These are phyloP conservation scores for Microvelia longipes DNA, from an alignment of 1,140 invertebrate genomes.

Conservation along the genomic window DNA sequence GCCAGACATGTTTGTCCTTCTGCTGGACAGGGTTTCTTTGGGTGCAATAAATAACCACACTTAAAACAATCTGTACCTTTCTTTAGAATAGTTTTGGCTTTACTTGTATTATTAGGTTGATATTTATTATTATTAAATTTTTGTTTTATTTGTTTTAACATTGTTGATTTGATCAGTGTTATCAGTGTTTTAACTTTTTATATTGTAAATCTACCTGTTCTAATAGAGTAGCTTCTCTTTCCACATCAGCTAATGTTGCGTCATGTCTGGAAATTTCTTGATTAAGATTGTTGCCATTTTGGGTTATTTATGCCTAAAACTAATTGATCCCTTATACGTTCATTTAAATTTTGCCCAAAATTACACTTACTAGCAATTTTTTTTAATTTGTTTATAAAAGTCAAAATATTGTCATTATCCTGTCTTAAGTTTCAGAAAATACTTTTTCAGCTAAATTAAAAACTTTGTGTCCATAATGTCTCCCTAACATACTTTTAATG, in stretches of 20 bases:
- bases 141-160: not conserved
- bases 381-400: not conserved
- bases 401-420: not conserved
- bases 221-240: not conserved
- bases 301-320: constrained; percentile 15
- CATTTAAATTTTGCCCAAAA: not conserved
- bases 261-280: not conserved
- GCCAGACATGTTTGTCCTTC: not conserved
- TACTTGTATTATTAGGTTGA: not conserved
- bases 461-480: not conserved
- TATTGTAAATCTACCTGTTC: not conserved
- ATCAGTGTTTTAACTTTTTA: not conserved
- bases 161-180: not conserved
- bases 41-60: not conserved
- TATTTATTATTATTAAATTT: not conserved
- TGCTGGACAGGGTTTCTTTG: not conserved
- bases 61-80: not conserved
- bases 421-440: not conserved
- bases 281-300: constrained; percentile 24
- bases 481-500: not conserved
- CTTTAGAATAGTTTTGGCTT: not conserved
- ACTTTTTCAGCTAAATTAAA: not conserved
- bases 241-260: not conserved
- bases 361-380: not conserved
- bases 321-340: not conserved